Conservation (phyloP, 35 echinoderm and acorn worm species). For the Apostichopus parvimensis region DNA sequence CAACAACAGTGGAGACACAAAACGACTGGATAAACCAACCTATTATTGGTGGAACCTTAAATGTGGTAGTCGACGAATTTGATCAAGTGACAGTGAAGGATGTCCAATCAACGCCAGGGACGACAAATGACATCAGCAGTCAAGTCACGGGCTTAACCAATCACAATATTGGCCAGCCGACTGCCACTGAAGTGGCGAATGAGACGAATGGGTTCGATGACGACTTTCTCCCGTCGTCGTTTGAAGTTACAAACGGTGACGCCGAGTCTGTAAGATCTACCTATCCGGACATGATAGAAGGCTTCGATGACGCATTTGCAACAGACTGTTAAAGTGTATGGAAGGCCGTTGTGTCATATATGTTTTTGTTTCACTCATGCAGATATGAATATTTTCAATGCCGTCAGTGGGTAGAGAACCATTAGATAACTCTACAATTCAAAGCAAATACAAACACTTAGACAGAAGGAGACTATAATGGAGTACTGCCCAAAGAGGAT, state of each 20-base stretch:
- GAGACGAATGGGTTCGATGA: not conserved
- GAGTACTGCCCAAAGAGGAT: no score
- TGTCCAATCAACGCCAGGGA: not conserved
- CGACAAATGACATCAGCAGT: not conserved
- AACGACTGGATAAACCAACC: conserved; percentile 11
- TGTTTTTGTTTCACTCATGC: no score
- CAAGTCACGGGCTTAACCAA: not conserved
- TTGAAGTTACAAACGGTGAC: not conserved
- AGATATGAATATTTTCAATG: no score
- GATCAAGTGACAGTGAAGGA: not conserved
- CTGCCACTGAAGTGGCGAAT: not conserved
- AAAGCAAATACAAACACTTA: no score
- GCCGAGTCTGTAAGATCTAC: not conserved
- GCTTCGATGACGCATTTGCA: not conserved
- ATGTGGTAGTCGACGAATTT: not conserved
- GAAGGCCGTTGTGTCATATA: no score
- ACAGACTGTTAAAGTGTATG: not conserved
- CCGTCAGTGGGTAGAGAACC: no score
- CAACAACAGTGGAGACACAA: not conserved
- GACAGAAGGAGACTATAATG: no score
- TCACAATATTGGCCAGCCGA: not conserved
- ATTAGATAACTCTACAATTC: no score
- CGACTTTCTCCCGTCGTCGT: not conserved
- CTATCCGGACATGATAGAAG: not conserved
- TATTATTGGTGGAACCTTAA: not conserved